Evolutionary conservation across 2,888 invertebrate species (phyloP), one percentile per base, ranked within the genome.

Genomic region (Andrena bucephala): DNA sequence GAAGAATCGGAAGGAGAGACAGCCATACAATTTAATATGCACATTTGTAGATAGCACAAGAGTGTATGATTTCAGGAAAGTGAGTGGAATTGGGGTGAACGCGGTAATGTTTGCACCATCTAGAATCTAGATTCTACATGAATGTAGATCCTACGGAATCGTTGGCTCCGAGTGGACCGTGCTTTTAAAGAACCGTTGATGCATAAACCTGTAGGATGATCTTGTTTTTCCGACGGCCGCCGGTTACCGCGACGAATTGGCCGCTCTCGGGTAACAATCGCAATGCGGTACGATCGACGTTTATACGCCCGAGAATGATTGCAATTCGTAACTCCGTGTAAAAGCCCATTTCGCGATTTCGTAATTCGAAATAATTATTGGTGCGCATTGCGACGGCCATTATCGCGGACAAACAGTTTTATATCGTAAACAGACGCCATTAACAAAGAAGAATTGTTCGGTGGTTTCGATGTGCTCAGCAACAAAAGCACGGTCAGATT

Each of bases 291-390:
- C 89, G 89, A 89, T 89, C 88, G 88, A 88, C 89, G 78, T 84
- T 88, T 81, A 86, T 86, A 86, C 84, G 81, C 86, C 77, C 77
- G 86, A 87, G 88, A 89, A 87, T 89, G 88, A 89, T 89, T 89
- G 83, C 89, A 83, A 75, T 79, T 76, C 86, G 89, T 87, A 89
- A 89, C 89, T 85, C 84, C 86, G 77, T 89, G 86, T 87, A 89
- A 89, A 89, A 89, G 89, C 89, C 87, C 89, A 89, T 89, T 89
- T 70, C 84, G 85, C 89, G 89, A 89, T 87, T 89, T 89, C 89
- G 89, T 89, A 89, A 89, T 89, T 87, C 89, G 89, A 89, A 89
- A 89, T 89, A 89, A 89, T 89, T 89, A 89, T 89, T 85, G 87
- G 80, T 85, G 86, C 87, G 89, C 87, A 89, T 85, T 89, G 89